A percentile compares a stretch with the other conserved stretches of the same genome.
Conservation (phyloP, 2,797 vertebrate species). For the Mormyrus hasselquistii region DNA sequence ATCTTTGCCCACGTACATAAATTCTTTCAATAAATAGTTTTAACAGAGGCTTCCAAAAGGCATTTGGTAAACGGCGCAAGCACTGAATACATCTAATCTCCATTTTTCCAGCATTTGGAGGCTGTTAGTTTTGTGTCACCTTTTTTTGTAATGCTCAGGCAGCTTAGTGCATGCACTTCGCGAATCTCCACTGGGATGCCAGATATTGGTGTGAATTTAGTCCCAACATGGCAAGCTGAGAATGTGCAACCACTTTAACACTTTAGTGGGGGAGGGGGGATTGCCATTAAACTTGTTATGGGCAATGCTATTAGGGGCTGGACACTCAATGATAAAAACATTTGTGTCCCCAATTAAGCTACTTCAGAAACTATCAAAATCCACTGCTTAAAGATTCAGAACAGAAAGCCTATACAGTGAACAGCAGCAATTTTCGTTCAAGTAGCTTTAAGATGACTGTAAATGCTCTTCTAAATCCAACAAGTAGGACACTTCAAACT, state of each 20-base stretch:
- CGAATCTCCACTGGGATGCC: background rate
- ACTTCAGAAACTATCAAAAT: background rate
- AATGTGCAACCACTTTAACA: background rate
- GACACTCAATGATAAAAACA: background rate
- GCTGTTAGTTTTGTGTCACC: background rate
- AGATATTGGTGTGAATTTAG: slow-evolving; percentile 3
- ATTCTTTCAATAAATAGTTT: background rate
- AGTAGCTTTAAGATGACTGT: background rate
- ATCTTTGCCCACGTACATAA: background rate
- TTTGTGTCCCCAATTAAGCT: background rate
- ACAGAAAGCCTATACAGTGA: background rate
- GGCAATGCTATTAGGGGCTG: background rate
- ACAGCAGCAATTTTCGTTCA: background rate
- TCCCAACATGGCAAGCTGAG: background rate
- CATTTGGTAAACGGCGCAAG: background rate
- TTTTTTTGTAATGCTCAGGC: background rate
- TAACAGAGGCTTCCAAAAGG: background rate
- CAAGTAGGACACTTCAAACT: background rate
- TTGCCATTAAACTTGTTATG: background rate
- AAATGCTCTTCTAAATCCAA: background rate
- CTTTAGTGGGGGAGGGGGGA: background rate
- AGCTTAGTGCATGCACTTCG: slow-evolving; percentile 1
- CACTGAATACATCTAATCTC: background rate
- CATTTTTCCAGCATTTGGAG: background rate
- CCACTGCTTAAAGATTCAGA: background rate